Evolutionary conservation across 2,888 invertebrate species (phyloP).

Genomic region (Rotaria sp.): DNA sequence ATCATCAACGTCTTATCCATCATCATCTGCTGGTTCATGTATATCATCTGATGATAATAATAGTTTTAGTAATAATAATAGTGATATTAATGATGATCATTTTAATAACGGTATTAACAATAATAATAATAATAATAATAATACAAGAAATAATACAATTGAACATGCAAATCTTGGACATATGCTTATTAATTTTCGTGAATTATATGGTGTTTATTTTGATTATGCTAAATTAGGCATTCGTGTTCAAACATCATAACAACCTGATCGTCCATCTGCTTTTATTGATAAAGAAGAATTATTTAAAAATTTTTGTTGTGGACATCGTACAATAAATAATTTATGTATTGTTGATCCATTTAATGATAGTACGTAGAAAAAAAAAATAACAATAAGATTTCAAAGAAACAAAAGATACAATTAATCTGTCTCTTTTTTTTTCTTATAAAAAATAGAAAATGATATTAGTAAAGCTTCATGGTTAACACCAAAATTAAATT

Average conservation of each 20-base stretch:
- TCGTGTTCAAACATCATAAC: conserved; percentile 68
- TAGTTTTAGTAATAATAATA: background rate
- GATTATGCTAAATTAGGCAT: conserved; percentile 84
- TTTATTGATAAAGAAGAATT: conserved; percentile 84
- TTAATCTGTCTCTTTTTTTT: no score
- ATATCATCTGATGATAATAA: background rate
- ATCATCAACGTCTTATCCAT: conserved; percentile 25
- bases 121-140: background rate
- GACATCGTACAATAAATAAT: conserved; percentile 73
- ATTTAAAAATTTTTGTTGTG: conserved; percentile 84
- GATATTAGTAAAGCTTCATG: background rate
- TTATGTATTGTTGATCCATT: conserved; percentile 96
- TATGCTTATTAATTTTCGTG: conserved; percentile 88
- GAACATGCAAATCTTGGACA: conserved; percentile 75
- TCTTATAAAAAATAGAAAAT: background rate
- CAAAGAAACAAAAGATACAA: no score
- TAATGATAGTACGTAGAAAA: conserved; percentile 61
- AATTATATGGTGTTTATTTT: conserved; percentile 89
- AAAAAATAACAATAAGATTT: no score
- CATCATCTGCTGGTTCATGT: background rate
- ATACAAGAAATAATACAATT: no score
- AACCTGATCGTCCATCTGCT: conserved; percentile 64
- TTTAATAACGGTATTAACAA: background rate
- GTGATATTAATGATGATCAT: background rate
- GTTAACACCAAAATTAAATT: background rate